phyloP scores from a whole-genome alignment of 2,888 invertebrate species.

The Melanostoma scalare region DNA sequence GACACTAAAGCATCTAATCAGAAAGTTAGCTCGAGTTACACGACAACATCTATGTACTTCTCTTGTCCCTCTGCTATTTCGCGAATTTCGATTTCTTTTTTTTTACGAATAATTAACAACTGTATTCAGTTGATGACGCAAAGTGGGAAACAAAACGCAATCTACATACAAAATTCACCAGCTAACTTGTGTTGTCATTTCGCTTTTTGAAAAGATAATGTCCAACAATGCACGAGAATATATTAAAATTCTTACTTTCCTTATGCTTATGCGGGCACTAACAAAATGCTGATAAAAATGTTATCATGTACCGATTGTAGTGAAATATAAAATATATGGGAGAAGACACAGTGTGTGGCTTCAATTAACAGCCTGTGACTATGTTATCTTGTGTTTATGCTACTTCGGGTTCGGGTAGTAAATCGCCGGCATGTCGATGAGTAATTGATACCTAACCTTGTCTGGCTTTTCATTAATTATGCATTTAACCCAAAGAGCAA shows the following conservation, averaged over 20 bases:
- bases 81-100: not conserved
- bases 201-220: slow-evolving; percentile 5
- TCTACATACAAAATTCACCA: slow-evolving; percentile 2
- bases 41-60: not conserved
- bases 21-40: slow-evolving; percentile 1
- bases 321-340: not conserved
- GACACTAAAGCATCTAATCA: slow-evolving; percentile 18
- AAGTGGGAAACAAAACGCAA: slow-evolving; percentile 14
- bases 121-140: slow-evolving; percentile 29
- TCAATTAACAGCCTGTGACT: slow-evolving; percentile 18
- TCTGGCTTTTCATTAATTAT: slow-evolving; percentile 50
- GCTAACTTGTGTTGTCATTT: slow-evolving; percentile 6
- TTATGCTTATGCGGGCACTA: slow-evolving; percentile 12
- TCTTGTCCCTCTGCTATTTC: not conserved
- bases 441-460: slow-evolving; percentile 57
- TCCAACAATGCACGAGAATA: not conserved
- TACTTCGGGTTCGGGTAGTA: slow-evolving; percentile 2
- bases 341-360: slow-evolving; percentile 11
- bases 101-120: slow-evolving; percentile 34
- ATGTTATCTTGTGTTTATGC: slow-evolving; percentile 23
- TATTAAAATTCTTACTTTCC: not conserved
- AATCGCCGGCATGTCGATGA: slow-evolving; percentile 29
- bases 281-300: slow-evolving; percentile 39
- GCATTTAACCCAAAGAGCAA: slow-evolving; percentile 29
- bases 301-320: slow-evolving; percentile 12